Conservation (phyloP, 2,888 invertebrate species). For the Cryptocheilus praepositus region DNA sequence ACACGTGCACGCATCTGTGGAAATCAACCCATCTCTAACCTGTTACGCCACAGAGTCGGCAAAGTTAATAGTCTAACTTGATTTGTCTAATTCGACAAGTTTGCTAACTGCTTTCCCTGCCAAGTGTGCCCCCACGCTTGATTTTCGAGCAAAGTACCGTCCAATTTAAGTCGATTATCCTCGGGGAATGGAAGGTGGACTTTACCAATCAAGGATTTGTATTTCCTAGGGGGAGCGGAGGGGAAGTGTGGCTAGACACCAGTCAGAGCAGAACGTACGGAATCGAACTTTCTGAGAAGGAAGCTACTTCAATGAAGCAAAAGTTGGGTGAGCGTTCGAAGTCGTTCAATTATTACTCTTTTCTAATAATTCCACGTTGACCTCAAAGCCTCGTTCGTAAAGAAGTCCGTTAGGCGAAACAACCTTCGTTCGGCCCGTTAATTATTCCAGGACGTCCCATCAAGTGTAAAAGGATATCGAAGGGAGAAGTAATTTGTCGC, state of each 20-base stretch:
- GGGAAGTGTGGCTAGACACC: constrained; percentile 30
- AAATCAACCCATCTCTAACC: constrained; percentile 33
- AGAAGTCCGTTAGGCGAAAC: no score
- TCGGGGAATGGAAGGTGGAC: constrained; percentile 48
- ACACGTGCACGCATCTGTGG: not conserved
- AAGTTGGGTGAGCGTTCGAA: not conserved
- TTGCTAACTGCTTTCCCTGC: constrained; percentile 42
- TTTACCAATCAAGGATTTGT: constrained; percentile 54
- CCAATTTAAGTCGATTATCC: constrained; percentile 59
- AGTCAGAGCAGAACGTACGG: constrained; percentile 25
- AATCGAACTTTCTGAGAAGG: not conserved
- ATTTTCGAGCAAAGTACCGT: constrained; percentile 46
- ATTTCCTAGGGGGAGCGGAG: constrained; percentile 47
- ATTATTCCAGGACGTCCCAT: no score
- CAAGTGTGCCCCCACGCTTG: constrained; percentile 29
- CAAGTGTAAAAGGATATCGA: no score
- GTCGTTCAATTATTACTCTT: no score
- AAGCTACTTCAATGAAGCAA: not conserved
- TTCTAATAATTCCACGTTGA: no score
- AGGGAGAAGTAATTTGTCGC: no score
- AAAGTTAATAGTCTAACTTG: constrained; percentile 52
- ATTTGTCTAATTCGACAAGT: constrained; percentile 59
- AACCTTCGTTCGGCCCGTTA: no score
- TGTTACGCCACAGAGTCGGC: constrained; percentile 43
- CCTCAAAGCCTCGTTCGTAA: no score